Evolutionary conservation across 2,888 invertebrate genomes (phyloP).

Genomic region (Rhagophthalmus giganteus): DNA sequence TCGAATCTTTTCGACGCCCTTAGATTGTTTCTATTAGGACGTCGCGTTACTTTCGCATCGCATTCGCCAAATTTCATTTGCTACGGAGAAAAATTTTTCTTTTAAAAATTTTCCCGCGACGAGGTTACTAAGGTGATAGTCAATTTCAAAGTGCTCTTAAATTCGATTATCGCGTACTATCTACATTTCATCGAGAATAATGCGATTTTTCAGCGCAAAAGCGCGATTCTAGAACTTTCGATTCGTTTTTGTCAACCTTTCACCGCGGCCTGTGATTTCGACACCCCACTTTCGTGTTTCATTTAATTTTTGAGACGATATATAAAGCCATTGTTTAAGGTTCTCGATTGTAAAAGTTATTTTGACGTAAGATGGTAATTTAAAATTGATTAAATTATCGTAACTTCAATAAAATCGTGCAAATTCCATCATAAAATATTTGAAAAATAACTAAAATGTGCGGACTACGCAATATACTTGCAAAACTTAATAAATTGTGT

Average conservation of each 20-base stretch:
- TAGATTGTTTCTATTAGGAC: slow-evolving; percentile 4
- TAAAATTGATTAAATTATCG: too few relatives aligned
- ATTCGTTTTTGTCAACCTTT: slow-evolving; percentile 12
- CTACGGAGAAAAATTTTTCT: slow-evolving; percentile 7
- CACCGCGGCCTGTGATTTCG: slow-evolving; percentile 6
- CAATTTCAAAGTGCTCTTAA: slow-evolving; percentile 21
- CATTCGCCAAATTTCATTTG: slow-evolving; percentile 15
- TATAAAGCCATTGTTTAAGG: too few relatives aligned
- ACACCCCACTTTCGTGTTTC: too few relatives aligned
- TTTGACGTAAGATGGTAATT: too few relatives aligned
- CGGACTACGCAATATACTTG: too few relatives aligned
- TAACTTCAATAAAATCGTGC: neutral
- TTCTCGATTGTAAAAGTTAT: too few relatives aligned
- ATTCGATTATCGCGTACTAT: slow-evolving; percentile 24
- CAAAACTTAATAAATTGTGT: too few relatives aligned
- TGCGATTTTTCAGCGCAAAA: slow-evolving; percentile 20
- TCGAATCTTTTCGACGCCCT: too few relatives aligned
- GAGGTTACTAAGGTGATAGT: slow-evolving; percentile 15
- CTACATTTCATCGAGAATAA: slow-evolving; percentile 21
- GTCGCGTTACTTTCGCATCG: slow-evolving; percentile 4
- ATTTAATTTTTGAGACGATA: too few relatives aligned
- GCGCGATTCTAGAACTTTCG: slow-evolving; percentile 10
- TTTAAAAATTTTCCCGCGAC: slow-evolving; percentile 12
- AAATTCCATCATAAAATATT: too few relatives aligned
- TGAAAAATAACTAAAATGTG: too few relatives aligned